These are phyloP conservation scores for Coleophora deauratella DNA, from an alignment of 2,888 invertebrate genomes.

Conservation along the genomic window DNA sequence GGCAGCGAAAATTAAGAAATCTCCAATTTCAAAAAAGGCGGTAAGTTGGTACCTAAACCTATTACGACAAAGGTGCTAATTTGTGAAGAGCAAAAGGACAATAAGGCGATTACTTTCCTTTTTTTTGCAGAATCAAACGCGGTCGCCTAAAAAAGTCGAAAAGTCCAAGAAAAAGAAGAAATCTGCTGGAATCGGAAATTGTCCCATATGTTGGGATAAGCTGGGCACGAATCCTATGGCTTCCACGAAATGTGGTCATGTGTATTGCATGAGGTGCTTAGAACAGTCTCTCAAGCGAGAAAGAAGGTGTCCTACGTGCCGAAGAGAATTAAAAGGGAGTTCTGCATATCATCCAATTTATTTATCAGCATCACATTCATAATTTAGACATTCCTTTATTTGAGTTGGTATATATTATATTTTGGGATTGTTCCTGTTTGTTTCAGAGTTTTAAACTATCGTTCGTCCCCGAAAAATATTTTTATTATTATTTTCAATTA, in stretches of 20 bases:
- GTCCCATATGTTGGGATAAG: constrained; percentile 48
- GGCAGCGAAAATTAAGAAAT: too few relatives aligned
- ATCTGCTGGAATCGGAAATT: constrained; percentile 27
- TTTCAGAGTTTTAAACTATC: too few relatives aligned
- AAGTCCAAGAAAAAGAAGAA: constrained; percentile 1
- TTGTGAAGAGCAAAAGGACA: too few relatives aligned
- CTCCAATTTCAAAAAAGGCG: too few relatives aligned
- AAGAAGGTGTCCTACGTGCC: constrained; percentile 46
- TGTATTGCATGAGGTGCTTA: constrained; percentile 42
- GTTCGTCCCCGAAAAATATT: too few relatives aligned
- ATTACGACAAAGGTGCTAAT: too few relatives aligned
- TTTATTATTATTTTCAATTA: too few relatives aligned
- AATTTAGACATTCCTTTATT: too few relatives aligned
- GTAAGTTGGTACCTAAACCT: too few relatives aligned
- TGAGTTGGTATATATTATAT: too few relatives aligned
- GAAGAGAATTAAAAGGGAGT: constrained; percentile 29
- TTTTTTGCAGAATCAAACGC: constrained; percentile 6
- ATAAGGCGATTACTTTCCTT: too few relatives aligned
- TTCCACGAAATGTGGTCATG: constrained; percentile 55
- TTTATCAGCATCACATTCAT: constrained; percentile 11
- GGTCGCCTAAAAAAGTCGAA: constrained; percentile 1
- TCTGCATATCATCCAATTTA: constrained; percentile 38
- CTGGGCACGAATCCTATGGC: constrained; percentile 39
- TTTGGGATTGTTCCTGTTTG: too few relatives aligned
- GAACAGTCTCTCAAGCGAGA: constrained; percentile 25